Evolutionary conservation across 2,797 vertebrate genomes (phyloP).

Genomic region (Balearica regulorum): DNA sequence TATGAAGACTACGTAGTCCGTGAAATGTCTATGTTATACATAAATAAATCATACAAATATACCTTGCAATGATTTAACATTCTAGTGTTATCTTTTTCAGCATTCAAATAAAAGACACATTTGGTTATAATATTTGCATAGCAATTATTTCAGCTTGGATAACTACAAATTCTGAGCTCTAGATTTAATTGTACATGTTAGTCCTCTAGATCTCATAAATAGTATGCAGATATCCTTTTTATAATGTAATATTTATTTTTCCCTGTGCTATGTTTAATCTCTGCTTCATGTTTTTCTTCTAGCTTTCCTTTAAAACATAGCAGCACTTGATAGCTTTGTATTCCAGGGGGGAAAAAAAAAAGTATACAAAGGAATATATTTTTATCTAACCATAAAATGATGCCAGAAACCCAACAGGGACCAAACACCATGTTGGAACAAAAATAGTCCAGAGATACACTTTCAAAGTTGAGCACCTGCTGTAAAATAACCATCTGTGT

Average conservation of each 20-base stretch:
- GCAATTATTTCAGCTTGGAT: background rate
- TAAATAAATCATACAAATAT: background rate
- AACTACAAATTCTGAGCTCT: background rate
- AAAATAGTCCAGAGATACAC: slow-evolving; percentile 63
- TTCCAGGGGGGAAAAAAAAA: background rate
- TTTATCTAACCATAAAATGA: slow-evolving; percentile 49
- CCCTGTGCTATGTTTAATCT: background rate
- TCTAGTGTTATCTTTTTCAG: background rate
- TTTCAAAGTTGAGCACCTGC: slow-evolving; percentile 75
- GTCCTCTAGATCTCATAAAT: background rate
- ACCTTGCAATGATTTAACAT: background rate
- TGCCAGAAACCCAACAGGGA: slow-evolving; percentile 62
- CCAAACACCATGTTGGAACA: slow-evolving; percentile 65
- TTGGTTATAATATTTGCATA: background rate
- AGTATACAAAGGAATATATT: slow-evolving; percentile 30
- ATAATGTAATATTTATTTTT: background rate
- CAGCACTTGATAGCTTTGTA: background rate
- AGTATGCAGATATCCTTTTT: background rate
- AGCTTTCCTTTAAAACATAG: slow-evolving; percentile 6
- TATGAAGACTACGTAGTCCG: background rate
- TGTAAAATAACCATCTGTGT: slow-evolving; percentile 80
- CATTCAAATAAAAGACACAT: background rate
- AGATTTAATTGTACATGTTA: background rate
- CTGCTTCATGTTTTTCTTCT: background rate
- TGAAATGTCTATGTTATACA: background rate